Evolutionary conservation across 2,113 vertebrate genomes (phyloP).

Genomic region (Tachuris rubrigastra): DNA sequence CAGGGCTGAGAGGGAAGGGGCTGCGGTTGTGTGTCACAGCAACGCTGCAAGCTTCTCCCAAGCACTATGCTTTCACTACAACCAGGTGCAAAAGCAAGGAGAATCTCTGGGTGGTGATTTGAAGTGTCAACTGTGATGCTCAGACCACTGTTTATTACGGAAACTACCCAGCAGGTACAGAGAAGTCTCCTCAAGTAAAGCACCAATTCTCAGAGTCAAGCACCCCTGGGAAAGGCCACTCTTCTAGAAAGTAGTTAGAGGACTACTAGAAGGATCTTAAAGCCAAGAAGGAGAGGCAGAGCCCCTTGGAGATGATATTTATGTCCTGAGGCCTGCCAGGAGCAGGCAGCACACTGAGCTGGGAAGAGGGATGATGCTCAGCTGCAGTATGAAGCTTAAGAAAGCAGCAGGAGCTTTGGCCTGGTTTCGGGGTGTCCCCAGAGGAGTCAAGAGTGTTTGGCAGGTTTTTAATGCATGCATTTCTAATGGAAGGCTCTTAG

Average conservation of each 20-base stretch:
- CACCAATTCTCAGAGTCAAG: not conserved
- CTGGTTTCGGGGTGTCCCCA: conserved; percentile 31
- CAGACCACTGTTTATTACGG: not conserved
- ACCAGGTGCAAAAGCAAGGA: not conserved
- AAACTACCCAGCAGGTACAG: not conserved
- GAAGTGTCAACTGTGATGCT: not conserved
- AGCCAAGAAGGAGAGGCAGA: not conserved
- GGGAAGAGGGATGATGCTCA: not conserved
- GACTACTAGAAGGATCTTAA: conserved; percentile 5
- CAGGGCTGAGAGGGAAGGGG: not conserved
- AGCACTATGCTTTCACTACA: not conserved
- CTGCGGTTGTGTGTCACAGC: not conserved
- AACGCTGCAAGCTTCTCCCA: not conserved
- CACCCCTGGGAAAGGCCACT: not conserved
- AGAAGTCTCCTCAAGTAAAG: not conserved
- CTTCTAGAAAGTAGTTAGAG: not conserved
- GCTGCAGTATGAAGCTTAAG: not conserved
- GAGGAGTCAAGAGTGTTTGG: conserved; percentile 29
- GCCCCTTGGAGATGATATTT: not conserved
- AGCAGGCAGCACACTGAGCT: not conserved
- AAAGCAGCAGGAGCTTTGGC: conserved; percentile 33
- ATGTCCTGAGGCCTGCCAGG: not conserved
- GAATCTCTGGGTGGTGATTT: not conserved
- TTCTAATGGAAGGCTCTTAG: conserved; percentile 63
- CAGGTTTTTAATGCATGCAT: conserved; percentile 61